Conservation (phyloP, 2,797 vertebrate genomes). For the Coregonus ussuriensis region DNA sequence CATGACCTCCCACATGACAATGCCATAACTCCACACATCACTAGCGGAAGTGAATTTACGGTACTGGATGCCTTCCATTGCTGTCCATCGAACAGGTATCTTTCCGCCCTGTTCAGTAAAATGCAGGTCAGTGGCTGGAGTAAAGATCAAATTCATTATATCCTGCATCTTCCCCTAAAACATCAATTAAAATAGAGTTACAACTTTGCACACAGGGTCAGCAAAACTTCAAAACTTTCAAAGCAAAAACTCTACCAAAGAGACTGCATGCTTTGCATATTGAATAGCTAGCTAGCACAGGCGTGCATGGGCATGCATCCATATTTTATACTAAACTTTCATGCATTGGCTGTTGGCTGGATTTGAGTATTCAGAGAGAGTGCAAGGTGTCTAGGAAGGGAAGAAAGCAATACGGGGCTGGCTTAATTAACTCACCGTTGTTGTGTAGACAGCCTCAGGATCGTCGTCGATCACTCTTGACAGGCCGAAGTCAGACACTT, state of each 20-base stretch:
- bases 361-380: constrained; percentile 55
- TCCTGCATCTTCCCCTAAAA: constrained; percentile 63
- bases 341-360: constrained; percentile 36
- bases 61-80: constrained; percentile 96
- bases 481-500: constrained; percentile 99
- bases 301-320: constrained; percentile 18
- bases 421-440: constrained; percentile 86
- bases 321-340: constrained; percentile 42
- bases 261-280: constrained; percentile 13
- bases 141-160: constrained; percentile 64
- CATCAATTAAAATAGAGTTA: constrained; percentile 49
- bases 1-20: constrained; percentile 99
- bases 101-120: constrained; percentile 88
- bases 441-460: constrained; percentile 97
- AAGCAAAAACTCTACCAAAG: neutral
- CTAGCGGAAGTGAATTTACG: constrained; percentile 98
- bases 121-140: constrained; percentile 62
- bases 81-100: constrained; percentile 98
- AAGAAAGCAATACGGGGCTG: constrained; percentile 12
- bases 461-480: constrained; percentile 98
- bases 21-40: constrained; percentile 97
- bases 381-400: constrained; percentile 12
- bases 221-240: neutral
- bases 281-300: constrained; percentile 8
- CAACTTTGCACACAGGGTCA: constrained; percentile 26